Evolutionary conservation across 23 tunicate genomes (phyloP).

Genomic region (Ascidia mentula): DNA sequence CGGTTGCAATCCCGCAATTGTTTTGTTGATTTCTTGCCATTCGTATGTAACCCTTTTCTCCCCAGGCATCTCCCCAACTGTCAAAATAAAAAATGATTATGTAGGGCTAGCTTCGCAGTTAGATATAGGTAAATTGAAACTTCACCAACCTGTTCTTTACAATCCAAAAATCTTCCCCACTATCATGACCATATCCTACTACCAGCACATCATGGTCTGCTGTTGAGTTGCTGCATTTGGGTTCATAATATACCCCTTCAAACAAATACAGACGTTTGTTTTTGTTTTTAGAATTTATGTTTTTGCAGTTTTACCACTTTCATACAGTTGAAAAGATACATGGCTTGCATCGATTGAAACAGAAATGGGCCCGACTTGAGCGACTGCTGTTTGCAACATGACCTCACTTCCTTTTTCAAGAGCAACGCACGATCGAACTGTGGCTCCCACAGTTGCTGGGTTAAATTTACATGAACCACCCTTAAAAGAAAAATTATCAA

Average conservation of each 20-base stretch:
- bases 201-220: conserved; percentile 88
- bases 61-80: conserved; percentile 94
- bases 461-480: conserved; percentile 53
- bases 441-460: conserved; percentile 44
- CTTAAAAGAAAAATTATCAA: too few relatives aligned
- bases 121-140: background rate
- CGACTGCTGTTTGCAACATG: conserved; percentile 57
- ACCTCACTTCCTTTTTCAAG: conserved; percentile 40
- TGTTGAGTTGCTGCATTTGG: conserved; percentile 50
- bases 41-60: conserved; percentile 69
- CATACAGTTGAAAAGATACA: conserved; percentile 69
- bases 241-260: conserved; percentile 94
- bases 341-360: conserved; percentile 73
- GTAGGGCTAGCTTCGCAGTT: too few relatives aligned
- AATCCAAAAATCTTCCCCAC: conserved; percentile 74
- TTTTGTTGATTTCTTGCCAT: conserved; percentile 71
- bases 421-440: conserved; percentile 53
- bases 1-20: conserved; percentile 93
- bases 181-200: conserved; percentile 74
- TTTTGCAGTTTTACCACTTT: conserved; percentile 28
- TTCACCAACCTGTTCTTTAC: conserved; percentile 79
- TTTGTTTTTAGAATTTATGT: background rate
- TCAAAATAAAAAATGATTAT: background rate
- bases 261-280: background rate
- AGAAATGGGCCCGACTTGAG: conserved; percentile 88